Evolutionary conservation across 2,797 vertebrate species (phyloP), one percentile per base, ranked within the genome.

Genomic region (Macrochelys suwanniensis): DNA sequence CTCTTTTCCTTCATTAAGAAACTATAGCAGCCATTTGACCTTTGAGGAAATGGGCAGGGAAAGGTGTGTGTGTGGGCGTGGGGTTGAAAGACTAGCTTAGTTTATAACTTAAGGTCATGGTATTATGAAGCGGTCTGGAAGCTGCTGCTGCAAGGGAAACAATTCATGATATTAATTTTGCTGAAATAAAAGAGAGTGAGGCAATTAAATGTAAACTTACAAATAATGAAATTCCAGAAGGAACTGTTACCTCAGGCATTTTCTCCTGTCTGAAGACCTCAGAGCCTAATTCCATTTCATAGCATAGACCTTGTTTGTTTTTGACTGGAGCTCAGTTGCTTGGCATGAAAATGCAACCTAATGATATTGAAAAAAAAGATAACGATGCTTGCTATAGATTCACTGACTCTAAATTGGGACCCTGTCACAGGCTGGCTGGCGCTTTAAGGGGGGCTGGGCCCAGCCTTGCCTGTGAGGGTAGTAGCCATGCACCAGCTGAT

Each of bases 171-270:
- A 87, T 51, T 82, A 89, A 77, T 33, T 84, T 49, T 74, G 25
- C 21, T 86, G 83, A 93, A 94, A 93, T 89, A 65, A 86, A 94
- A 91, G 89, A 91, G 89, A 61, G 10, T 8, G 7, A 74, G 84
- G 19, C 51, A 95, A 84, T 80, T 93, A 65, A 57, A 57, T 1
- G 3, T 85, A 95, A 90, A 83, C 3, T 16, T 80, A 37, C 5
- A 85, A 91, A 31, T 77, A 54, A 92, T 23, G 45, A 80, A 88
- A 23, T 80, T 76, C 21, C 80, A 65, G 26, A 79, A 51, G 51
- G 23, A 91, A 56, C 2, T 77, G 54, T 13, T 53, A 54, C 37
- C 11, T 81, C 26, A 80, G 19, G 21, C 15, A 80, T 26, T 61
- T 74, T 83, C 33, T 86, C 84, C 26, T 81, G 47, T 71, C 65